Evolutionary conservation across 2,113 vertebrate genomes (phyloP).

Genomic region (Cyphomyrus discorhynchus): DNA sequence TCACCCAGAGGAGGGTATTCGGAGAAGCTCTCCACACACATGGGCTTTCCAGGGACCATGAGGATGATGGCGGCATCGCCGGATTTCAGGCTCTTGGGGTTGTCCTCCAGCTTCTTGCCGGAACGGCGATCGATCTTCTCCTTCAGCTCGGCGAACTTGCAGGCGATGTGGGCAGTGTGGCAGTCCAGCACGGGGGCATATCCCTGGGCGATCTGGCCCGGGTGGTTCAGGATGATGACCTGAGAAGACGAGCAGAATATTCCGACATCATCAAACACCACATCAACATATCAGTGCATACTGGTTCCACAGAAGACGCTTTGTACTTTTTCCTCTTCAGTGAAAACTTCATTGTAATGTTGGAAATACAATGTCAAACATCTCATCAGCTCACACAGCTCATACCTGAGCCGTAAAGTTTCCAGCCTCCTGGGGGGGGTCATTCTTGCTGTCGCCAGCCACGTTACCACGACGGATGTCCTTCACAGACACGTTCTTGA

Average conservation of each 20-base stretch:
- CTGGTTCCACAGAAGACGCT: neutral
- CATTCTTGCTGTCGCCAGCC: constrained; percentile 70
- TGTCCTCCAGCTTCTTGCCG: constrained; percentile 69
- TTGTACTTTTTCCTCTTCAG: neutral
- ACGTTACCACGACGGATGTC: constrained; percentile 69
- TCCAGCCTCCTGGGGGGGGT: constrained; percentile 57
- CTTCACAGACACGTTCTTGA: constrained; percentile 71
- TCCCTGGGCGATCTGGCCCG: constrained; percentile 59
- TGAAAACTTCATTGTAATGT: neutral
- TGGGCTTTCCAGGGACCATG: constrained; percentile 64
- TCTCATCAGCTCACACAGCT: neutral
- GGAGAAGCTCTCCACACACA: constrained; percentile 69
- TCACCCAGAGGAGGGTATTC: constrained; percentile 65
- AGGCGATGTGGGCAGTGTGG: constrained; percentile 66
- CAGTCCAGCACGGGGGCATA: constrained; percentile 69
- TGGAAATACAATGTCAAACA: neutral
- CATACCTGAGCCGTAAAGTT: constrained; percentile 62
- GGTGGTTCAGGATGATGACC: constrained; percentile 75
- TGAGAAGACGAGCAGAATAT: constrained; percentile 23
- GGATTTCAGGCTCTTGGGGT: constrained; percentile 64
- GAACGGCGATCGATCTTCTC: constrained; percentile 67
- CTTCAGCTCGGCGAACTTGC: constrained; percentile 66
- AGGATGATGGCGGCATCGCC: constrained; percentile 64
- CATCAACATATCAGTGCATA: neutral
- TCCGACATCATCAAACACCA: neutral